Percentiles rank a stretch among this genome's conserved stretches.
Evolutionary conservation across 2,113 vertebrate species (phyloP).

Genomic region (Zosterops hypoxanthus): DNA sequence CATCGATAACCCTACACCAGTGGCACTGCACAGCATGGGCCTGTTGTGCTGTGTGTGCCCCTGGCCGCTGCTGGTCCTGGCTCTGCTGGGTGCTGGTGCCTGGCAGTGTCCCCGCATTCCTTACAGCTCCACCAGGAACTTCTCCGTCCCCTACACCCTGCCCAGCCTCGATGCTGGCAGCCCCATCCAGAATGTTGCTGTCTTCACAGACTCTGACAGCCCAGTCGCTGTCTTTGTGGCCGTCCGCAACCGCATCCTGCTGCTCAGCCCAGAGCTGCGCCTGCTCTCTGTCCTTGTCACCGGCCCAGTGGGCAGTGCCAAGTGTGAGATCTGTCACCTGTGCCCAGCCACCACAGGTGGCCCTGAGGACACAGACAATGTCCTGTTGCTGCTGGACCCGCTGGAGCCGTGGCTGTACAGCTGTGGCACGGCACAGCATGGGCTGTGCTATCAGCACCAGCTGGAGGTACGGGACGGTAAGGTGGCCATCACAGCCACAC

Average conservation of each 20-base stretch:
- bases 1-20: rapidly evolving
- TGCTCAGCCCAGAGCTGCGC: slow-evolving; percentile 70
- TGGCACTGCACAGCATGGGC: background rate
- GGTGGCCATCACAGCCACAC: background rate
- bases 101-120: slow-evolving; percentile 76
- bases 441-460: slow-evolving; percentile 87
- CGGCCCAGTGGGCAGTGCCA: slow-evolving; percentile 80
- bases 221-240: slow-evolving; percentile 75
- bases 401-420: slow-evolving; percentile 84
- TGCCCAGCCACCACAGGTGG: background rate
- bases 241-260: slow-evolving; percentile 84
- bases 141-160: slow-evolving; percentile 80
- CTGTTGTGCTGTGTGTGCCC: background rate
- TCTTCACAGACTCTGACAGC: background rate
- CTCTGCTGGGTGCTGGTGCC: rapidly evolving
- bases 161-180: slow-evolving; percentile 76
- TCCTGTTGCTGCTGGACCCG: slow-evolving; percentile 85
- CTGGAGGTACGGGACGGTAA: background rate
- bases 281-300: slow-evolving; percentile 76
- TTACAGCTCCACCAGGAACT: slow-evolving; percentile 77
- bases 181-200: slow-evolving; percentile 83
- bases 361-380: slow-evolving; percentile 79
- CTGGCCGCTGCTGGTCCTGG: background rate
- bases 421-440: slow-evolving; percentile 84
- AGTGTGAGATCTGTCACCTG: slow-evolving; percentile 78